A percentile compares a stretch with the other conserved stretches of the same genome.
phyloP scores from a whole-genome alignment of 1,140 invertebrate species.

The Colletes latitarsis region DNA sequence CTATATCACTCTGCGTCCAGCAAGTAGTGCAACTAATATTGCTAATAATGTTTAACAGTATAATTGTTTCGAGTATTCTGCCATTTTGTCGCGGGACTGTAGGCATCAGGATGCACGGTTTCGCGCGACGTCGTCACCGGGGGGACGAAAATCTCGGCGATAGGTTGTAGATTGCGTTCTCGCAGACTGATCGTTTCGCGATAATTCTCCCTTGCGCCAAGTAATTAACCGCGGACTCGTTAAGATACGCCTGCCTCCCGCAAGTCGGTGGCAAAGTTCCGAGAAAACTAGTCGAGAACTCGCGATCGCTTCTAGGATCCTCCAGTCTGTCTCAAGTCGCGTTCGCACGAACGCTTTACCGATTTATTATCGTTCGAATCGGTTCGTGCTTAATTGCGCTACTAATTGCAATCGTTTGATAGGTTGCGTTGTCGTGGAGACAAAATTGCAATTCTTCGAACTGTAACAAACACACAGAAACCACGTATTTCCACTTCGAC shows the following conservation, averaged over 20 bases:
- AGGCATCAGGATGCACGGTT: neutral
- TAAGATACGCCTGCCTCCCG: neutral
- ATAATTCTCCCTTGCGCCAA: neutral
- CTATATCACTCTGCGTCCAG: too few relatives aligned
- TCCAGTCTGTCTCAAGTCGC: neutral
- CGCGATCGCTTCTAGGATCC: neutral
- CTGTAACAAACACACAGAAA: too few relatives aligned
- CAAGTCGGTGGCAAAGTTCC: neutral
- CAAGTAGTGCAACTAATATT: too few relatives aligned
- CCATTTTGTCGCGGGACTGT: too few relatives aligned
- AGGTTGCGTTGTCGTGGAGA: too few relatives aligned
- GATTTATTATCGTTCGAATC: neutral
- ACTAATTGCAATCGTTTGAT: neutral
- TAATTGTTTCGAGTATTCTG: too few relatives aligned
- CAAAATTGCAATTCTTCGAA: too few relatives aligned
- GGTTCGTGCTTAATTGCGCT: too few relatives aligned
- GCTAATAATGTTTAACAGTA: too few relatives aligned
- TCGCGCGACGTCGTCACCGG: neutral
- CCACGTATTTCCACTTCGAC: too few relatives aligned
- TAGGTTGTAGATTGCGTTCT: neutral
- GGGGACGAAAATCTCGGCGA: neutral
- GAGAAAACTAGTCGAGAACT: neutral
- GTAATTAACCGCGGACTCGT: neutral
- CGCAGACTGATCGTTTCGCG: neutral
- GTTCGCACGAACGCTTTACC: neutral